Evolutionary conservation across 1,140 invertebrate genomes (phyloP).

Genomic region (Macrobrachium rosenbergii): DNA sequence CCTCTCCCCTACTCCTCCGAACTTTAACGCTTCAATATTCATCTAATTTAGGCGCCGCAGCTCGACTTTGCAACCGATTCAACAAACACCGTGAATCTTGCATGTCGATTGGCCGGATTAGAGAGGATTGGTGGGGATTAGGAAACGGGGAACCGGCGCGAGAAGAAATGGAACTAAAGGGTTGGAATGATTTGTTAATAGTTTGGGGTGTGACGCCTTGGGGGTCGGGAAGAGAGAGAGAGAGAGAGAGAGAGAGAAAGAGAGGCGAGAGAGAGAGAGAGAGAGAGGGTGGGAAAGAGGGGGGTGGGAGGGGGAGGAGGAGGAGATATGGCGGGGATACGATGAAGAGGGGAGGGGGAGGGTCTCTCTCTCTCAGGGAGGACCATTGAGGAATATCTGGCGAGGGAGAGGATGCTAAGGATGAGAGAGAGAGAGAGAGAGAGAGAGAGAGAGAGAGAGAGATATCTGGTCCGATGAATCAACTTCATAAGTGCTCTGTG

Average conservation of each 20-base stretch:
- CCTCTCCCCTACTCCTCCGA: background rate
- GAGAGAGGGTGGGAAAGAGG: background rate
- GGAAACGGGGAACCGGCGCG: slow-evolving; percentile 1
- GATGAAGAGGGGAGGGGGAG: no score
- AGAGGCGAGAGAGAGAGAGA: background rate
- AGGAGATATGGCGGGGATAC: background rate
- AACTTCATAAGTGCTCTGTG: background rate
- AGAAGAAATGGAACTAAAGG: slow-evolving; percentile 38
- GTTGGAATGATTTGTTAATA: slow-evolving; percentile 36
- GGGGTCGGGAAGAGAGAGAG: background rate
- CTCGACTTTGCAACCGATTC: slow-evolving; percentile 12
- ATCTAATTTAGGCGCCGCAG: background rate
- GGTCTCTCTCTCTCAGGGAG: no score
- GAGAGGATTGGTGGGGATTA: slow-evolving; percentile 44
- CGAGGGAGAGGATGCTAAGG: background rate
- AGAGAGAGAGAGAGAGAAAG: background rate
- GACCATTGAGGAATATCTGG: background rate
- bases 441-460: slow-evolving; percentile 8
- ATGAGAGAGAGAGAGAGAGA: background rate
- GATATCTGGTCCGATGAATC: background rate
- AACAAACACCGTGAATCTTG: slow-evolving; percentile 46
- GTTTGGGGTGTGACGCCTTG: background rate
- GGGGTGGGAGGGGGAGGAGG: background rate
- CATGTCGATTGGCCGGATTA: slow-evolving; percentile 53
- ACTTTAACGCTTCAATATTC: slow-evolving; percentile 14